A percentile compares a stretch with the other conserved stretches of the same genome.
These are phyloP conservation scores for Melolontha melolontha DNA, from an alignment of 2,888 invertebrate genomes.

Conservation along the genomic window DNA sequence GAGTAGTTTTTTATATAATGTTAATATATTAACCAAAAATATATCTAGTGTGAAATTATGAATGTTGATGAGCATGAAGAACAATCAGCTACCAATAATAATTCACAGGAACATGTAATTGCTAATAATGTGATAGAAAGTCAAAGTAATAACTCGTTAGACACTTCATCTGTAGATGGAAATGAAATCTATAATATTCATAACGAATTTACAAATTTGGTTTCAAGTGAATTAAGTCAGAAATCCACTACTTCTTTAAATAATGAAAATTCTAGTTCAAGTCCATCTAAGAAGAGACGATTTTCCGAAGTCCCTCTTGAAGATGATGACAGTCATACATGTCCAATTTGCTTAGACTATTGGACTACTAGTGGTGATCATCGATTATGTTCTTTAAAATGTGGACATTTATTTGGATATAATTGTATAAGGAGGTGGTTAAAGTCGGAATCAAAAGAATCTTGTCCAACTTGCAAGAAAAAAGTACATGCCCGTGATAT, in stretches of 20 bases:
- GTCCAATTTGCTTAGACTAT: conserved; percentile 89
- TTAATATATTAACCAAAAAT: no score
- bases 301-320: conserved; percentile 63
- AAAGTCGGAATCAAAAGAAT: conserved; percentile 68
- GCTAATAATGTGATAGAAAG: no score
- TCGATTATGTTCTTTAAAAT: conserved; percentile 85
- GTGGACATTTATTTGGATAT: conserved; percentile 93
- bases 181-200: neutral
- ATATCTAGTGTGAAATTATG: conserved; percentile 23
- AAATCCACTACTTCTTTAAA: neutral
- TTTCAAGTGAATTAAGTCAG: conserved; percentile 1
- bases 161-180: no score
- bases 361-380: conserved; percentile 92
- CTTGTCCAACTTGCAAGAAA: conserved; percentile 91
- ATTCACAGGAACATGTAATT: conserved; percentile 1
- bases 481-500: conserved; percentile 78
- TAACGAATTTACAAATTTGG: neutral
- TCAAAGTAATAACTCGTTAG: no score
- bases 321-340: conserved; percentile 75
- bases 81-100: neutral
- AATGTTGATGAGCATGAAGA: conserved; percentile 8
- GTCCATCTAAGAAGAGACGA: conserved; percentile 33
- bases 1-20: no score
- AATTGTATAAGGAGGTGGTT: conserved; percentile 85
- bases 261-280: neutral